Base-by-base conservation (phyloP, 2,797 vertebrate genomes). In the Poliocrania exsul region DNA sequence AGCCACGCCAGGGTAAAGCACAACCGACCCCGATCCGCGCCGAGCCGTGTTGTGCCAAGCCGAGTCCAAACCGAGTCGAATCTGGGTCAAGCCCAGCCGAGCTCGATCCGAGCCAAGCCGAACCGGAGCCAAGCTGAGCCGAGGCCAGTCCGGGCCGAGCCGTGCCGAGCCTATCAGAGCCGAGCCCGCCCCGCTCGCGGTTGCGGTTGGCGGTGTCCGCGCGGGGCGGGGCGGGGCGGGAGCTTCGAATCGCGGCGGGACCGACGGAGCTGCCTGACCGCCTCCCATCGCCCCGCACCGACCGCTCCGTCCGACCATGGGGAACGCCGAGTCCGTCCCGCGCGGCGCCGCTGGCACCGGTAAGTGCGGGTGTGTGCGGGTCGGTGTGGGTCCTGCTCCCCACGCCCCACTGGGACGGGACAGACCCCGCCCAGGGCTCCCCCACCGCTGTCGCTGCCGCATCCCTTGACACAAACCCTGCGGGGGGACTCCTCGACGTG, bases 251-350 rank as follows among this genome's bases (percentile, higher is more conserved):
- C 65, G 64, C 29, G 58, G 82, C 28, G 72, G 81, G 66, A 93
- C 71, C 40, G 10, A n/a, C 24, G 10, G 51, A 12, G 29, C 51
- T 53, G 51, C 29, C 40, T 31, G 16, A 13, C 13, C 3, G 35
- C 1, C 6, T 50, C 54, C 61, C 57, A 23, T 21, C 0, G 54
- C 23, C 46, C 64, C 28, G 40, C 29, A 40, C 47, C 0, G n/a
- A 16, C 66, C 57, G 42, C 5, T 24, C 67, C 62, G 38, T 17
- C 60, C 29, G 6, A 24, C 60, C 42, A 96, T 96, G 97, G 97
- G 97, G 10, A 97, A 97, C 62, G 38, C 67, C 3, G 96, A 97
- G 85, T 96, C 96, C 64, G 82, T 74, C 72, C 95, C 47, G 8
- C 62, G 90, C 37, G 33, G 69, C 3, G 23, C 89, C 11, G 47